Percentiles rank a stretch among this genome's conserved stretches.
These are phyloP conservation scores for Trachelus tabidus DNA, from an alignment of 2,888 invertebrate species.

Conservation along the genomic window DNA sequence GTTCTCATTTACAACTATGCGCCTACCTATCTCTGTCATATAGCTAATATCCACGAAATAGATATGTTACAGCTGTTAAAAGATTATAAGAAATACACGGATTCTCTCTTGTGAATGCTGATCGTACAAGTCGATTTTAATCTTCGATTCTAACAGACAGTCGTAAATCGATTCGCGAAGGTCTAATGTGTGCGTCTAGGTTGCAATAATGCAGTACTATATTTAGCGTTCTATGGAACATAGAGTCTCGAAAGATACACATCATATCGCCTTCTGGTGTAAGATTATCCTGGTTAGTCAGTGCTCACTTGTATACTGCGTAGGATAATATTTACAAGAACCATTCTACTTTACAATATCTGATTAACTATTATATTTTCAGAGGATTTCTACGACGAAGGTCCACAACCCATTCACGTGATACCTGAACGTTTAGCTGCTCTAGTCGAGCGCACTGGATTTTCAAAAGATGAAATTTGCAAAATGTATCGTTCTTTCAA, in stretches of 20 bases:
- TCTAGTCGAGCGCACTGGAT: conserved; percentile 48
- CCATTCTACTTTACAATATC: conserved; percentile 15
- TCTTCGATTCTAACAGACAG: background rate
- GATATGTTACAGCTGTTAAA: background rate
- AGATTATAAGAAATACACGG: background rate
- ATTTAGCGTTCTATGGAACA: background rate
- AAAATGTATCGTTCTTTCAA: conserved; percentile 55
- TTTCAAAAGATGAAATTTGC: conserved; percentile 50
- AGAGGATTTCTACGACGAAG: conserved; percentile 34
- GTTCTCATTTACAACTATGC: background rate
- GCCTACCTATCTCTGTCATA: background rate
- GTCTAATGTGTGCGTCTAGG: background rate
- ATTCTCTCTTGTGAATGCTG: background rate
- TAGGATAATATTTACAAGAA: conserved; percentile 11
- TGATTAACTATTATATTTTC: background rate
- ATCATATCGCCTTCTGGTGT: background rate
- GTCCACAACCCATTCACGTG: conserved; percentile 22
- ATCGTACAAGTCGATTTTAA: background rate
- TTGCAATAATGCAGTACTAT: background rate
- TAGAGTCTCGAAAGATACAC: background rate
- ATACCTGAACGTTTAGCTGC: conserved; percentile 44
- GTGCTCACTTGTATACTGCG: background rate
- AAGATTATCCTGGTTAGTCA: background rate
- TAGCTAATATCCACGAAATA: background rate
- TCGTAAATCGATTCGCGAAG: background rate